phyloP scores from a whole-genome alignment of 2,113 vertebrate species.

The Galemys pyrenaicus region DNA sequence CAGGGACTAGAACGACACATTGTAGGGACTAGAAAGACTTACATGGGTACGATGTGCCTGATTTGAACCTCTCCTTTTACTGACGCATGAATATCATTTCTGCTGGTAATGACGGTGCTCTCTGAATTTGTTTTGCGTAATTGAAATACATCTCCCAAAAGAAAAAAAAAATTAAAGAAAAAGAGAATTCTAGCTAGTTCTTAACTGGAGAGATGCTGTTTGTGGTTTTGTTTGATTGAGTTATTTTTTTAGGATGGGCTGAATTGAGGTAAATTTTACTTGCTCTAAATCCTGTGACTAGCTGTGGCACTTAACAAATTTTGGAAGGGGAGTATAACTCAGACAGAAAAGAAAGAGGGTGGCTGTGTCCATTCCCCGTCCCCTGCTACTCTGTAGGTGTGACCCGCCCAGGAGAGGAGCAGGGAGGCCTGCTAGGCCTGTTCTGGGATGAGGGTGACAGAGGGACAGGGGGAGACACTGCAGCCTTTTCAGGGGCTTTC shows the following conservation, averaged over 20 bases:
- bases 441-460: background rate
- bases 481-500: background rate
- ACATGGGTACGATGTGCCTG: background rate
- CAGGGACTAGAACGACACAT: background rate
- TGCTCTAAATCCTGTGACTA: background rate
- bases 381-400: no score
- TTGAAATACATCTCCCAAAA: background rate
- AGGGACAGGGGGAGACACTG: background rate
- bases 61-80: background rate
- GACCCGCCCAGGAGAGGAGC: background rate
- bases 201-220: background rate
- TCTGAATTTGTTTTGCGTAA: background rate
- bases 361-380: no score
- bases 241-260: conserved; percentile 31
- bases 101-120: background rate
- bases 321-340: background rate
- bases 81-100: conserved; percentile 1
- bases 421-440: background rate
- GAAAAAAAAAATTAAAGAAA: background rate
- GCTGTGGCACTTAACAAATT: background rate
- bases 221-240: conserved; percentile 20
- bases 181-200: background rate
- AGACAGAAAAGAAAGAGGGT: background rate
- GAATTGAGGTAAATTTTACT: background rate
- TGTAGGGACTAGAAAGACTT: background rate